Evolutionary conservation across 1,140 invertebrate genomes (phyloP).

Genomic region (Heliconius congener): DNA sequence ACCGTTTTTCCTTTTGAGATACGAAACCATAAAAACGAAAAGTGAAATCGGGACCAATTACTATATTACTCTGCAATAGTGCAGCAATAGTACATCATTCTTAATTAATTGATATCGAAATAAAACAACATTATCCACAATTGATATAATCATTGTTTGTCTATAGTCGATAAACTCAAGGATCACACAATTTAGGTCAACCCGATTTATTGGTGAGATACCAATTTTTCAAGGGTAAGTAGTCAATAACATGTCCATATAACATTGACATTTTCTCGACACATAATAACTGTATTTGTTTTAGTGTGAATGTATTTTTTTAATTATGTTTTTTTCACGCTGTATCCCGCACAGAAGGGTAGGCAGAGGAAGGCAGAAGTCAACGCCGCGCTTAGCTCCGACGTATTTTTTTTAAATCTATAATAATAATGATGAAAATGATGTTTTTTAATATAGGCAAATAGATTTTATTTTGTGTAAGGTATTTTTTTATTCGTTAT

Average conservation of each 20-base stretch:
- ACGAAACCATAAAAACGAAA: neutral
- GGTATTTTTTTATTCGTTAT: no score
- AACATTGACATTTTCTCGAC: slow-evolving; percentile 41
- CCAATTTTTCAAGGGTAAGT: slow-evolving; percentile 62
- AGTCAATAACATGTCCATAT: slow-evolving; percentile 62
- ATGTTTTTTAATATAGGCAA: no score
- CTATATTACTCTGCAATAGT: neutral
- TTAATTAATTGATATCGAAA: slow-evolving; percentile 31
- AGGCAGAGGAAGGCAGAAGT: no score
- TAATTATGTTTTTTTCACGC: no score
- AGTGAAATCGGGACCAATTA: neutral
- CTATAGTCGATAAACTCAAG: slow-evolving; percentile 72
- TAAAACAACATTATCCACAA: slow-evolving; percentile 28
- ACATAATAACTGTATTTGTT: neutral
- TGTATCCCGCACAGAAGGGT: no score
- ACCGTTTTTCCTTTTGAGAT: no score
- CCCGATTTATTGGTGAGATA: slow-evolving; percentile 66
- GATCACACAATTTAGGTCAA: slow-evolving; percentile 73
- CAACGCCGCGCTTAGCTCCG: no score
- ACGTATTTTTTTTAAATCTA: no score
- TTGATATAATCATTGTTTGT: slow-evolving; percentile 54
- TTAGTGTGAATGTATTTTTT: neutral
- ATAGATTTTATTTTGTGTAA: no score
- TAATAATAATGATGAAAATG: no score
- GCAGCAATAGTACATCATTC: neutral